These are phyloP conservation scores for Apis florea DNA, from an alignment of 1,140 invertebrate species.

Conservation along the genomic window DNA sequence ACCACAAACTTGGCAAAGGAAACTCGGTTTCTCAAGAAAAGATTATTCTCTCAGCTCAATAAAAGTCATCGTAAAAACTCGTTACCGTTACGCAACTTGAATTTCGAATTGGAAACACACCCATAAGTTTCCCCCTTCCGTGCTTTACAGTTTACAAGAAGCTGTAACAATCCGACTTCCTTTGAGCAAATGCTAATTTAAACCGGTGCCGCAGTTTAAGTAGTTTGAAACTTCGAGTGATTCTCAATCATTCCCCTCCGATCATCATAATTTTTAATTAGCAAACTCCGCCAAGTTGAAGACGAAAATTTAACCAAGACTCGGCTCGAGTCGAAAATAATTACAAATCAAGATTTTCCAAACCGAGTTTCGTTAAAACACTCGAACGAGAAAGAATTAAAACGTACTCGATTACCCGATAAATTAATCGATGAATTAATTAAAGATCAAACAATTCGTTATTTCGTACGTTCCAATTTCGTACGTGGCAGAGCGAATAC, in stretches of 20 bases:
- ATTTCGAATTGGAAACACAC: background rate
- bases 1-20: background rate
- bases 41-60: slow-evolving; percentile 14
- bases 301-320: no score
- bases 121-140: background rate
- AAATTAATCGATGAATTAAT: no score
- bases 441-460: background rate
- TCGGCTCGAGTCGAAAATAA: no score
- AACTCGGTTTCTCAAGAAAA: background rate
- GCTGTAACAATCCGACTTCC: slow-evolving; percentile 21
- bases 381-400: no score
- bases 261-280: slow-evolving; percentile 31
- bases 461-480: background rate
- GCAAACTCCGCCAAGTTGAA: background rate
- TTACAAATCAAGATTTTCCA: no score
- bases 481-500: background rate
- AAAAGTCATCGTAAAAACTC: slow-evolving; percentile 37
- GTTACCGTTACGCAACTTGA: slow-evolving; percentile 8
- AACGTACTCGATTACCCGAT: no score
- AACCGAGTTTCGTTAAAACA: no score
- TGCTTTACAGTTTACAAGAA: slow-evolving; percentile 31
- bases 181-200: slow-evolving; percentile 14
- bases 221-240: slow-evolving; percentile 20
- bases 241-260: slow-evolving; percentile 20
- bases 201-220: background rate